A percentile compares a stretch with the other conserved stretches of the same genome.
phyloP scores from a whole-genome alignment of 1,140 invertebrate genomes.

The Drosophila nebulosa region DNA sequence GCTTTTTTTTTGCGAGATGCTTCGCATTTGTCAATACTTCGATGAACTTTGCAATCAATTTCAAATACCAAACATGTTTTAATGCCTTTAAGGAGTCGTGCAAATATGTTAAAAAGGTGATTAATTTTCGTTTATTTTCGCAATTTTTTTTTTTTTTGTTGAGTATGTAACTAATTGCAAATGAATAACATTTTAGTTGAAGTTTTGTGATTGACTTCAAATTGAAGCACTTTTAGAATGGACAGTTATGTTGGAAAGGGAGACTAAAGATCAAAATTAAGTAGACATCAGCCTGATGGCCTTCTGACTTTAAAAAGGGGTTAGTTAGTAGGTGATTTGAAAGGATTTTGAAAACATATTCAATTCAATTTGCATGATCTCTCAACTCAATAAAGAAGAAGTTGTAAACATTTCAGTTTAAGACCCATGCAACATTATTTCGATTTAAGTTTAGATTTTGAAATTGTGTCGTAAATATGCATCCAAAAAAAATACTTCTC shows the following conservation, averaged over 20 bases:
- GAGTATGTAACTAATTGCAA: not conserved
- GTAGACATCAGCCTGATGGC: not conserved
- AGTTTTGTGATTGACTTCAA: not conserved
- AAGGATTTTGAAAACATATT: too few species aligned
- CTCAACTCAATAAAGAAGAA: too few species aligned
- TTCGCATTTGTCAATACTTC: not conserved
- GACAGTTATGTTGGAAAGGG: not conserved
- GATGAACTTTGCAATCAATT: not conserved
- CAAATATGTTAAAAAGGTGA: slow-evolving; percentile 1
- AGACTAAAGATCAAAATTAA: not conserved
- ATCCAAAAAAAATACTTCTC: too few species aligned
- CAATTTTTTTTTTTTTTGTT: not conserved
- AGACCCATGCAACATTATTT: too few species aligned
- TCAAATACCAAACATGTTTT: not conserved
- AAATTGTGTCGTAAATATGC: too few species aligned
- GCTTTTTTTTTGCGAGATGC: not conserved
- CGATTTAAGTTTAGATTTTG: too few species aligned
- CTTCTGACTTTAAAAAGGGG: not conserved
- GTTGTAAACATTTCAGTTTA: too few species aligned
- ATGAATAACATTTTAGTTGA: not conserved
- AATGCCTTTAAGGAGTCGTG: not conserved
- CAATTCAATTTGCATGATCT: too few species aligned
- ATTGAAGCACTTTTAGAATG: not conserved
- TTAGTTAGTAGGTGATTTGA: too few species aligned
- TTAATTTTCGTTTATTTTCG: not conserved